Conservation (phyloP, 1,140 invertebrate species). For the Rhyzopertha dominica region DNA sequence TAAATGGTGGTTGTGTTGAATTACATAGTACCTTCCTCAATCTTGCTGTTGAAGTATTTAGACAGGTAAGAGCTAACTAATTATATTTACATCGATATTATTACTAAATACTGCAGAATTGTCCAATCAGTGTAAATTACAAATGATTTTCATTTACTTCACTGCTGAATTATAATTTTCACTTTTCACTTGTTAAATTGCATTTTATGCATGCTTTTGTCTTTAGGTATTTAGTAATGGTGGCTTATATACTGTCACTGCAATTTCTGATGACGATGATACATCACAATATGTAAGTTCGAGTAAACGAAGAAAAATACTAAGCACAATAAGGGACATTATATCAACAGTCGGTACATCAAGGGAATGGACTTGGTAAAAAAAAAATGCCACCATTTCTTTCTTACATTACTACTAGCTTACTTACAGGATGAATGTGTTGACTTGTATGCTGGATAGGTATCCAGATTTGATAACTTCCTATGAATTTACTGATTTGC, state of each 20-base stretch:
- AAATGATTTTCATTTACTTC: too few relatives aligned
- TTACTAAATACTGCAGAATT: too few relatives aligned
- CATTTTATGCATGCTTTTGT: too few relatives aligned
- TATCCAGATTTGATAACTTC: constrained; percentile 45
- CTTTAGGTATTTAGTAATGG: too few relatives aligned
- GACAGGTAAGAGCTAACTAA: constrained; percentile 26
- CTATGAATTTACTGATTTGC: constrained; percentile 38
- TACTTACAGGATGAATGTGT: constrained; percentile 30
- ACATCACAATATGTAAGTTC: constrained; percentile 17
- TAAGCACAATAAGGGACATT: constrained; percentile 18
- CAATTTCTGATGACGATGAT: too few relatives aligned
- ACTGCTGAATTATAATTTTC: too few relatives aligned
- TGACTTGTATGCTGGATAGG: constrained; percentile 26
- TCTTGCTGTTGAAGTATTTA: constrained; percentile 34
- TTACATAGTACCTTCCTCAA: too few relatives aligned
- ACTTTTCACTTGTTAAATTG: too few relatives aligned
- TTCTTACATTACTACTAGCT: constrained; percentile 5
- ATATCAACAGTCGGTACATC: constrained; percentile 26
- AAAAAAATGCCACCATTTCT: neutral
- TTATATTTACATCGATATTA: neutral
- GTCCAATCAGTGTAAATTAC: too few relatives aligned
- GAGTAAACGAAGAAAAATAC: constrained; percentile 22
- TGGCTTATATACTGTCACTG: too few relatives aligned
- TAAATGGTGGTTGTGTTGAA: constrained; percentile 23
- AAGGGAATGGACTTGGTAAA: constrained; percentile 31